Conservation (phyloP, 2,797 vertebrate species). For the Amblyraja radiata region DNA sequence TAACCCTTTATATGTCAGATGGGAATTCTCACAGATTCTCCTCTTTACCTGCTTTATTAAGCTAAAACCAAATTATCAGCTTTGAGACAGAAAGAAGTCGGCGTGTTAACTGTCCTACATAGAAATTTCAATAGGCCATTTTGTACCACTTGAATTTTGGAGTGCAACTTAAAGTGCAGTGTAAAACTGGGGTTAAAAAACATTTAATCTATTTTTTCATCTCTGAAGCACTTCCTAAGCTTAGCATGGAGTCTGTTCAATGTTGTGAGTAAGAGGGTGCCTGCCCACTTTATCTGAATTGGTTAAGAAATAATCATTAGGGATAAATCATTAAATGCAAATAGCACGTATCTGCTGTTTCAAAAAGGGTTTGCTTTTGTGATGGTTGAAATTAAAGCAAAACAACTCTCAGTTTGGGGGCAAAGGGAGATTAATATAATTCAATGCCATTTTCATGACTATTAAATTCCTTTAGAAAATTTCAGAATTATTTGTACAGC, state of each 20-base stretch:
- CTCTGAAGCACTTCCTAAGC: background rate
- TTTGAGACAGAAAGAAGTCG: background rate
- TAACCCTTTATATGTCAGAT: background rate
- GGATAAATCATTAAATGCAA: too few relatives aligned
- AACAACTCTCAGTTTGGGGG: background rate
- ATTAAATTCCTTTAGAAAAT: background rate
- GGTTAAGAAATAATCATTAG: background rate
- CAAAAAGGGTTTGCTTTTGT: background rate
- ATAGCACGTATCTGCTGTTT: background rate
- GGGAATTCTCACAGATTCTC: background rate
- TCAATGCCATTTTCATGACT: too few relatives aligned
- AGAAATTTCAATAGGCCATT: background rate
- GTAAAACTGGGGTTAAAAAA: background rate
- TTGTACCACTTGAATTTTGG: background rate
- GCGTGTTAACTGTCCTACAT: background rate
- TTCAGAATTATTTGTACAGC: background rate
- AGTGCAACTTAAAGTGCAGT: background rate
- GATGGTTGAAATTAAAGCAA: background rate
- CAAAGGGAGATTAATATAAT: background rate
- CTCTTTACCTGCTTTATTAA: background rate
- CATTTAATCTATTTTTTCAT: background rate
- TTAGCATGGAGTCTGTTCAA: background rate
- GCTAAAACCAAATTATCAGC: background rate
- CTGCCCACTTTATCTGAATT: too few relatives aligned
- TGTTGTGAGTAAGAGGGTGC: background rate